A percentile compares a stretch with the other conserved stretches of the same genome.
These are phyloP conservation scores for Semicossyphus pulcher DNA, from an alignment of 2,113 vertebrate species.

Conservation along the genomic window DNA sequence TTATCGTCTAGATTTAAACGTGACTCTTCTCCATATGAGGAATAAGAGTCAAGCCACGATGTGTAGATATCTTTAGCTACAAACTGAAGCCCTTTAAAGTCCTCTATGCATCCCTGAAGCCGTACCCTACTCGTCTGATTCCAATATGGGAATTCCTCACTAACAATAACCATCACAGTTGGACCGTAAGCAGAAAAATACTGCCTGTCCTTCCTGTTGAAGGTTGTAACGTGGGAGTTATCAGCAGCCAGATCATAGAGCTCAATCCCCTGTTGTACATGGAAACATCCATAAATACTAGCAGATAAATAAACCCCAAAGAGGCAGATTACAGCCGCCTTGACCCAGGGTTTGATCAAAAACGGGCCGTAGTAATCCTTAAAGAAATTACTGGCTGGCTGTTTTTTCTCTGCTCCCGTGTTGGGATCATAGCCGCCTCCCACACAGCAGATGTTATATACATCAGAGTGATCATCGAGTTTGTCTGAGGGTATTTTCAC, in stretches of 20 bases:
- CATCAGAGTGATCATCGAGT: background rate
- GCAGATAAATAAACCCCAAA: conserved; percentile 72
- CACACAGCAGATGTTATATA: conserved; percentile 73
- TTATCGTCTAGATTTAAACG: conserved; percentile 61
- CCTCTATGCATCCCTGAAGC: conserved; percentile 64
- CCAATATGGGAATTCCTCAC: conserved; percentile 80
- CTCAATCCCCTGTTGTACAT: conserved; percentile 79
- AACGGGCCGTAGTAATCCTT: conserved; percentile 81
- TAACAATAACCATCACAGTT: conserved; percentile 83
- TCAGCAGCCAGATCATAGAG: conserved; percentile 81
- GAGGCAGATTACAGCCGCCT: conserved; percentile 70
- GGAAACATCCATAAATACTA: conserved; percentile 81
- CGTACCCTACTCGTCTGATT: conserved; percentile 57
- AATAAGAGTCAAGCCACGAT: conserved; percentile 80
- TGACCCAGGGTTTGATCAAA: conserved; percentile 74
- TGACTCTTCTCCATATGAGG: conserved; percentile 37
- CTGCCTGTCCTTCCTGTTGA: conserved; percentile 75
- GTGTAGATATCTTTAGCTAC: conserved; percentile 66
- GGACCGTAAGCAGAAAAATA: conserved; percentile 81
- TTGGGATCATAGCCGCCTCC: conserved; percentile 62
- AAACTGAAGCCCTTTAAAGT: conserved; percentile 68
- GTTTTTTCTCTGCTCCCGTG: conserved; percentile 64
- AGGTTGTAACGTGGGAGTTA: conserved; percentile 73
- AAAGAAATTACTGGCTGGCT: conserved; percentile 77
- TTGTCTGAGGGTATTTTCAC: conserved; percentile 58